Evolutionary conservation across 2,888 invertebrate genomes (phyloP), one percentile per base, ranked within the genome.

Genomic region (Tachystola acroxantha): DNA sequence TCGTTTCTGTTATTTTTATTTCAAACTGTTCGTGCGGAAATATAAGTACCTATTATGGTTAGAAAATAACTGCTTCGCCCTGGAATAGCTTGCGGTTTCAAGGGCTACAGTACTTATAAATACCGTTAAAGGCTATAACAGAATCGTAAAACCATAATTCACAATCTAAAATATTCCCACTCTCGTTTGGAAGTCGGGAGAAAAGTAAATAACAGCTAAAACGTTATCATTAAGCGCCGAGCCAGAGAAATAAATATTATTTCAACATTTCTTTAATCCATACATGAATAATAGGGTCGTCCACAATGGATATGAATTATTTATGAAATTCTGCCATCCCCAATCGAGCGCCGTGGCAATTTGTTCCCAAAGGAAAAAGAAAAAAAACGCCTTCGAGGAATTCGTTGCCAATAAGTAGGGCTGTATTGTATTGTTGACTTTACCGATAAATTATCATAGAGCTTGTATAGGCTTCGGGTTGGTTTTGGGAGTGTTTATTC

Each of bases 401-500:
- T 34, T 27, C 11, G 10, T 10, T 10, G 13, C 7, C 25, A 5
- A 14, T 26, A 11, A 9, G 3, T 28, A 24, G 16, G 32, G 4
- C 32, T 13, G 32, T 16, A 9, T 22, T 13, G 32, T 16, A 9
- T 11, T 34, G 34, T 38, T 44, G 37, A 37, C 37, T 38, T 41
- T 37, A 22, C 36, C 42, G 32, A 37, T 42, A 37, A 43, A 39
- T 45, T 37, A 34, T 40, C 43, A 40, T 40, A 37, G 35, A 14
- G 26, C 36, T 37, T 30, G 30, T 32, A 28, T 12, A 10, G 25
- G 25, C 10, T 25, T 35, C 13, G 12, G 10, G 25, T 41, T 42
- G 36, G 43, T 36, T 42, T 13, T 28, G 32, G 16, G 39, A 16
- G 45, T 50, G 56, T 57, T 62, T 59, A 61, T 63, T 66, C 60